These are phyloP conservation scores for Nyctalus aviator DNA, from an alignment of 2,797 vertebrate genomes.

Conservation along the genomic window DNA sequence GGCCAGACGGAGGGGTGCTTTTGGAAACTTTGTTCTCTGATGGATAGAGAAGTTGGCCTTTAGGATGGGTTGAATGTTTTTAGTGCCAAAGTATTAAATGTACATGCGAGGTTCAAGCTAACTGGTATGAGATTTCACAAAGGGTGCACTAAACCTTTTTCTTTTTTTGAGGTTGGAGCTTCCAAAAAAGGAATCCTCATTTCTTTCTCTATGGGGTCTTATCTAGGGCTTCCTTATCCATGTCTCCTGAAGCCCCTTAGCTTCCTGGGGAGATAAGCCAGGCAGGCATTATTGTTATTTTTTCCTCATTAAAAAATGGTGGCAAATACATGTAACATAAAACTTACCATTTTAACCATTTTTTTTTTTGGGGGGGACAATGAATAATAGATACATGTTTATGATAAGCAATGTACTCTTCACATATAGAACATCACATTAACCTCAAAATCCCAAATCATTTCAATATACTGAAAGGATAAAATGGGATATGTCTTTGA, in stretches of 20 bases:
- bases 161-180: not conserved
- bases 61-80: not conserved
- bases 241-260: not conserved
- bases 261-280: not conserved
- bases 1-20: not conserved
- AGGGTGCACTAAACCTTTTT: not conserved
- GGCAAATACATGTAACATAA: not conserved
- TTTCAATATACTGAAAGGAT: constrained; percentile 13
- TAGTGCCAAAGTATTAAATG: not conserved
- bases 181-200: constrained; percentile 8
- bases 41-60: not conserved
- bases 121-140: not conserved
- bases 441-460: constrained; percentile 13
- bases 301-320: not conserved
- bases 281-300: not conserved
- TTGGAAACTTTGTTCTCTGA: not conserved
- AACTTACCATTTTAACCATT: constrained; percentile 24
- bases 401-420: not conserved
- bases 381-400: constrained; percentile 9
- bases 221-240: not conserved
- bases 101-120: not conserved
- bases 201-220: not conserved
- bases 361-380: not conserved
- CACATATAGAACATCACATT: constrained; percentile 18
- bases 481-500: constrained; percentile 39